Conservation (phyloP, 2,113 vertebrate genomes). For the Phylloscopus trochiloides region DNA sequence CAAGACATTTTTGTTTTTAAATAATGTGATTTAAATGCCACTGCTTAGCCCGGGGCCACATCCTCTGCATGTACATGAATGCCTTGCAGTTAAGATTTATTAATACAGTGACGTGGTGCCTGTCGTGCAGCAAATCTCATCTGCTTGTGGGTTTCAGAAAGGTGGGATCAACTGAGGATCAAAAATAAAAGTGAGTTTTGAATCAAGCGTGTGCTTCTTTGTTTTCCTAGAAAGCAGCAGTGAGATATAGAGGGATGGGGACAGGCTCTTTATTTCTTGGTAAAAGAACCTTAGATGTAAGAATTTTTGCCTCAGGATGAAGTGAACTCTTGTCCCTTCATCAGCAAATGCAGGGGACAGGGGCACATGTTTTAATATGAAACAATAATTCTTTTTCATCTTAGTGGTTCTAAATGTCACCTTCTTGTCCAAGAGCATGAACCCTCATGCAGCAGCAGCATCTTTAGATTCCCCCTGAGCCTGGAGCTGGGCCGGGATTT, state of each 20-base stretch:
- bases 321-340: neutral
- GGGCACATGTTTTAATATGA: neutral
- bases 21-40: neutral
- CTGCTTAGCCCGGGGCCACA: neutral
- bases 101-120: neutral
- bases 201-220: neutral
- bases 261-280: neutral
- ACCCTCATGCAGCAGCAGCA: accelerated
- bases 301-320: neutral
- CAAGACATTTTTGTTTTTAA: neutral
- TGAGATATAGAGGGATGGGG: neutral
- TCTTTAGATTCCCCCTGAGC: accelerated
- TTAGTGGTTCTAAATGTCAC: neutral
- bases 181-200: neutral
- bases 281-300: neutral
- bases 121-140: neutral
- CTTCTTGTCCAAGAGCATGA: neutral
- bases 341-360: neutral
- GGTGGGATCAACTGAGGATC: neutral
- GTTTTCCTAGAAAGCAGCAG: neutral
- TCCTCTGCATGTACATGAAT: neutral
- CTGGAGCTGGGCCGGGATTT: neutral
- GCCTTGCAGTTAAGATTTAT: neutral
- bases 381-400: neutral
- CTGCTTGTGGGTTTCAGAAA: neutral